Evolutionary conservation across 2,888 invertebrate species (phyloP).

Genomic region (Lacanobia oleracea): DNA sequence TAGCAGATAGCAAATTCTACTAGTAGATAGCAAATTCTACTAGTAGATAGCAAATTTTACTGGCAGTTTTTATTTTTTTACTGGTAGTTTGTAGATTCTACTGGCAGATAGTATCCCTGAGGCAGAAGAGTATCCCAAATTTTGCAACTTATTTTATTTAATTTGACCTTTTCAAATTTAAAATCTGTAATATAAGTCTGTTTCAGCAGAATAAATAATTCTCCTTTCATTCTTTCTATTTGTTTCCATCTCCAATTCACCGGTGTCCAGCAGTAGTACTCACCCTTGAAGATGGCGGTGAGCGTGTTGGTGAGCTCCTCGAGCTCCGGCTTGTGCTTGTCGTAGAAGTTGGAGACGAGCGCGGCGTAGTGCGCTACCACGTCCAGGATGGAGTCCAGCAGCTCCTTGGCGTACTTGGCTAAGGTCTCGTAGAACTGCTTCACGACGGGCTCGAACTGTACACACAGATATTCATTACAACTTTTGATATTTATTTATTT

Average conservation of each 20-base stretch:
- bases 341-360: slow-evolving; percentile 89
- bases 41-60: not conserved
- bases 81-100: too few relatives aligned
- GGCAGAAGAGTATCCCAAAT: not conserved
- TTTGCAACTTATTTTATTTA: too few relatives aligned
- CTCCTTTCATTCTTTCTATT: too few relatives aligned
- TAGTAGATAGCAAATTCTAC: not conserved
- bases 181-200: too few relatives aligned
- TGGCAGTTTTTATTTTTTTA: too few relatives aligned
- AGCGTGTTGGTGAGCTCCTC: slow-evolving; percentile 90
- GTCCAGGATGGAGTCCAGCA: slow-evolving; percentile 82
- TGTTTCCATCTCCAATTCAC: too few relatives aligned
- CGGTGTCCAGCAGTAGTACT: slow-evolving; percentile 19
- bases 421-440: slow-evolving; percentile 79
- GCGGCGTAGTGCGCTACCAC: slow-evolving; percentile 89
- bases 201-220: too few relatives aligned
- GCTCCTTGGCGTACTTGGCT: slow-evolving; percentile 80
- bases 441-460: slow-evolving; percentile 83
- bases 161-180: too few relatives aligned
- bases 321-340: slow-evolving; percentile 92
- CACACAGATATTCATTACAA: too few relatives aligned
- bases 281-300: slow-evolving; percentile 89
- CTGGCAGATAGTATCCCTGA: not conserved
- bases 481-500: too few relatives aligned
- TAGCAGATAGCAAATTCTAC: not conserved